Evolutionary conservation across 2,888 invertebrate species (phyloP).

Genomic region (Ceraclea dissimilis): DNA sequence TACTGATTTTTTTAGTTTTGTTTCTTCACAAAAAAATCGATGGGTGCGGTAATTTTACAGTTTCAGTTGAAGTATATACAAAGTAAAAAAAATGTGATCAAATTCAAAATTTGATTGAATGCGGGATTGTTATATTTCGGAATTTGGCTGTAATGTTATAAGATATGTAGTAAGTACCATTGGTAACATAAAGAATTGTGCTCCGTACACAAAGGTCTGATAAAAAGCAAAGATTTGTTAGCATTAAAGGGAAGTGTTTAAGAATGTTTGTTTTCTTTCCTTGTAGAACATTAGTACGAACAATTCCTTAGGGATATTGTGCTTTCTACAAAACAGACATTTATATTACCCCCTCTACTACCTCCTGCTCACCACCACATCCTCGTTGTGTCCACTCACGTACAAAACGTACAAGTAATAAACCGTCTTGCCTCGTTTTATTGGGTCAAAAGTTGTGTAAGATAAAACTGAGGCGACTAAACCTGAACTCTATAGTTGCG

Average conservation of each 20-base stretch:
- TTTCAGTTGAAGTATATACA: too few species aligned
- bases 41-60: too few species aligned
- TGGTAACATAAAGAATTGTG: too few species aligned
- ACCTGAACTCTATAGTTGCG: constrained; percentile 1
- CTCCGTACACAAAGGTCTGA: background rate
- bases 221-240: background rate
- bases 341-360: background rate
- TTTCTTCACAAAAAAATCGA: too few species aligned
- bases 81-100: too few species aligned
- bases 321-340: background rate
- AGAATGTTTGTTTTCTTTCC: background rate
- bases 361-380: background rate
- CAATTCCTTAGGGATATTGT: background rate
- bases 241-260: background rate
- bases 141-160: too few species aligned
- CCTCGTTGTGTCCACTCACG: constrained; percentile 12
- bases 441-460: constrained; percentile 23
- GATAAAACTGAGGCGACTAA: constrained; percentile 7
- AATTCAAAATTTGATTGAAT: too few species aligned
- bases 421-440: constrained; percentile 20
- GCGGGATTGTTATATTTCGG: too few species aligned
- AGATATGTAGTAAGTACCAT: too few species aligned
- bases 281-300: background rate
- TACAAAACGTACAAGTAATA: constrained; percentile 21
- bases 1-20: too few species aligned